These are phyloP conservation scores for Drosophila yakuba DNA, from an alignment of 1,140 invertebrate genomes.

Conservation along the genomic window DNA sequence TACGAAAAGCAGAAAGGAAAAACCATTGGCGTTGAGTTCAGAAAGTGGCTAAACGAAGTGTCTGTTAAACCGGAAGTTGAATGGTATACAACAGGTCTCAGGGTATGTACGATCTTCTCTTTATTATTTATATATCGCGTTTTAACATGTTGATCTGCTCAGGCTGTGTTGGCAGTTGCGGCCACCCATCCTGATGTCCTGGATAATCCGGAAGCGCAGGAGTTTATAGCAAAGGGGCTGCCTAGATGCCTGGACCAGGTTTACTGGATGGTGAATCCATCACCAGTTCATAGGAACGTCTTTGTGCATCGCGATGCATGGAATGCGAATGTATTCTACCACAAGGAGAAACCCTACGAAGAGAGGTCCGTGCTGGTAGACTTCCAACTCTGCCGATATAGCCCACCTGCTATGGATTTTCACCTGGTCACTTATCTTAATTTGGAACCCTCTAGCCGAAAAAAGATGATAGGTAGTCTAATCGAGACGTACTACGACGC, in stretches of 20 bases:
- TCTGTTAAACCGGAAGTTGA: conserved; percentile 57
- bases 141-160: neutral
- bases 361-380: conserved; percentile 86
- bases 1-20: conserved; percentile 64
- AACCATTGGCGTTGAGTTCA: conserved; percentile 77
- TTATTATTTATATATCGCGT: neutral
- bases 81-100: conserved; percentile 71
- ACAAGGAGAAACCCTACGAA: conserved; percentile 81
- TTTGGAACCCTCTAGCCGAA: conserved; percentile 49
- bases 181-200: conserved; percentile 55
- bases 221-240: conserved; percentile 66
- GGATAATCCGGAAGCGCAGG: conserved; percentile 31
- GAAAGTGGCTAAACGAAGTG: conserved; percentile 63
- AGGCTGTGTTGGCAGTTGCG: conserved; percentile 68
- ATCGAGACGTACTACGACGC: conserved; percentile 47
- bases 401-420: conserved; percentile 87
- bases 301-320: conserved; percentile 88
- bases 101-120: conserved; percentile 28
- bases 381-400: conserved; percentile 86
- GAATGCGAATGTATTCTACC: conserved; percentile 88
- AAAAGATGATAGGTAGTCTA: conserved; percentile 27
- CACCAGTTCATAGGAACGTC: conserved; percentile 85
- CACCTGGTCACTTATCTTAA: conserved; percentile 70
- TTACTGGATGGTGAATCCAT: conserved; percentile 78
- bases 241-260: conserved; percentile 64